Conservation (phyloP, 2,113 vertebrate species). For the Mandrillus leucophaeus region DNA sequence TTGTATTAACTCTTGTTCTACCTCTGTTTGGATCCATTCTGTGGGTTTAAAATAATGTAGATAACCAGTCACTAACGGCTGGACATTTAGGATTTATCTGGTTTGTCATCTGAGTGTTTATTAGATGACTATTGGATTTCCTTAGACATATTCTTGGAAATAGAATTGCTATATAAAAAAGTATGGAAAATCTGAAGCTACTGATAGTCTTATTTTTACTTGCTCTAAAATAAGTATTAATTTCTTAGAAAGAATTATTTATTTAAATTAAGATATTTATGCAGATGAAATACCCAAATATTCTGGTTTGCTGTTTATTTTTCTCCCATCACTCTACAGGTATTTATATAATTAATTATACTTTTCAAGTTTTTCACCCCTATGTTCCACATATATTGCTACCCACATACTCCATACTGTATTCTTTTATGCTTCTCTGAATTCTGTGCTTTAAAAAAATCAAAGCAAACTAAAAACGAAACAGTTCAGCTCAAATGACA, state of each 20-base stretch:
- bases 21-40: conserved; percentile 3
- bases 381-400: background rate
- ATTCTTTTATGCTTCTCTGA: background rate
- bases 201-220: background rate
- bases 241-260: background rate
- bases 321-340: background rate
- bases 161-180: background rate
- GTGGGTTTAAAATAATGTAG: background rate
- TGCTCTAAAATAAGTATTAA: background rate
- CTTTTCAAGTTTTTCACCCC: background rate
- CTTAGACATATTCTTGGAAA: background rate
- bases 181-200: background rate
- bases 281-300: background rate
- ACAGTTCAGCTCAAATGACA: background rate
- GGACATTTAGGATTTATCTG: background rate
- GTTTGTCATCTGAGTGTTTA: background rate
- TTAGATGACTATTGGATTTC: conserved; percentile 14
- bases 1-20: background rate
- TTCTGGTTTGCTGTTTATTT: background rate
- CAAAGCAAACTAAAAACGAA: background rate
- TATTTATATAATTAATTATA: background rate
- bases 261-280: background rate
- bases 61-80: background rate
- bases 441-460: background rate
- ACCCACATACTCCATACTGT: background rate